Percentiles rank a stretch among this genome's conserved stretches.
Conservation (phyloP, 2,888 invertebrate species). For the Sarcophaga rosellei region DNA sequence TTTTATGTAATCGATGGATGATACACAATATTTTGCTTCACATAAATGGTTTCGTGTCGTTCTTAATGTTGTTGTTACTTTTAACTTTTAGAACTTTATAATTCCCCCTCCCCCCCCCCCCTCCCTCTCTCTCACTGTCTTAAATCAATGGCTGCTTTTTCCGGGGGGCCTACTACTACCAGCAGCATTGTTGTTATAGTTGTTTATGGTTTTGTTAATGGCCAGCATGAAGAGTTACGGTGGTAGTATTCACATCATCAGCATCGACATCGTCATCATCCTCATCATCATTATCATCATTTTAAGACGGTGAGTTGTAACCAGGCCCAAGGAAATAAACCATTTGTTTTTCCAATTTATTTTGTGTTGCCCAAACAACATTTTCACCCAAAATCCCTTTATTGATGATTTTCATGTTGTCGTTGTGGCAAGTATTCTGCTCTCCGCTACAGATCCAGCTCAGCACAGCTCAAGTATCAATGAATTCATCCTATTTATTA, state of each 20-base stretch:
- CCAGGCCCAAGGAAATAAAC: slow-evolving; percentile 67
- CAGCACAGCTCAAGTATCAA: no score
- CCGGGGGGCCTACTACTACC: neutral
- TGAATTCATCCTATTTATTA: slow-evolving; percentile 6
- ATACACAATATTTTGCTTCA: slow-evolving; percentile 22
- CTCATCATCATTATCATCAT: slow-evolving; percentile 10
- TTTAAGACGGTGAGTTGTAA: slow-evolving; percentile 15
- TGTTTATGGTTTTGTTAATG: neutral
- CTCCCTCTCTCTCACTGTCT: neutral
- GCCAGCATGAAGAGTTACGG: neutral
- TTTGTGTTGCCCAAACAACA: slow-evolving; percentile 39
- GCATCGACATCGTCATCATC: slow-evolving; percentile 2
- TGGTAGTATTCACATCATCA: slow-evolving; percentile 9
- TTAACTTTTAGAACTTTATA: slow-evolving; percentile 44
- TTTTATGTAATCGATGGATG: slow-evolving; percentile 55
- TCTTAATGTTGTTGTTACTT: slow-evolving; percentile 9
- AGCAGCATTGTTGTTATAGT: neutral
- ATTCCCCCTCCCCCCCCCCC: neutral
- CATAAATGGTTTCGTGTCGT: slow-evolving; percentile 30
- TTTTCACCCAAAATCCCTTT: slow-evolving; percentile 76
- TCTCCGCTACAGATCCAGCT: neutral
- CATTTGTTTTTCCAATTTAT: slow-evolving; percentile 72
- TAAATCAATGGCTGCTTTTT: neutral
- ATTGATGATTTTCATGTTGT: slow-evolving; percentile 72
- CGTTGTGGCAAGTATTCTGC: neutral